A percentile compares a stretch with the other conserved stretches of the same genome.
Conservation (phyloP, 2,888 invertebrate species). For the Lithophane socia region DNA sequence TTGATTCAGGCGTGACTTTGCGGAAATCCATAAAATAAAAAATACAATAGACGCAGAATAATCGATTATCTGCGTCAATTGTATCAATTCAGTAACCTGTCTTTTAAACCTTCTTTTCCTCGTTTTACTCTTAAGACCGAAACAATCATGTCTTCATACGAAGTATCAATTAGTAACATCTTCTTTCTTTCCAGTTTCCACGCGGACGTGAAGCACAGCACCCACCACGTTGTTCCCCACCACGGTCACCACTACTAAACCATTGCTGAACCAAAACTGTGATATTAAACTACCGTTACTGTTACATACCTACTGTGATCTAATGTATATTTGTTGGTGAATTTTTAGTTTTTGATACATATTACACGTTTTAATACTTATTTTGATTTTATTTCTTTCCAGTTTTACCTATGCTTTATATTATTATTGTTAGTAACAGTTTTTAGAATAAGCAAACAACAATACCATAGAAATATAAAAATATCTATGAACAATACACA, state of each 20-base stretch:
- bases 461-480: no score
- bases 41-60: no score
- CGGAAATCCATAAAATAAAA: no score
- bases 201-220: conserved; percentile 84
- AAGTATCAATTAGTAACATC: no score
- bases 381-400: neutral
- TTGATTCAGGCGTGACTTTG: no score
- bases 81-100: neutral
- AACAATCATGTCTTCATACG: neutral
- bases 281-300: conserved; percentile 39
- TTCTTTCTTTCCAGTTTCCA: conserved; percentile 80
- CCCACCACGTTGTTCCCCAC: conserved; percentile 82
- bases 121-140: neutral
- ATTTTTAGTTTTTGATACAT: conserved; percentile 58
- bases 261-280: conserved; percentile 47
- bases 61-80: no score
- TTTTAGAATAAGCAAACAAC: neutral
- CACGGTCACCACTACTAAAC: conserved; percentile 72
- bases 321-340: conserved; percentile 49
- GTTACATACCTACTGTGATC: conserved; percentile 51
- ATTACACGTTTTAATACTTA: conserved; percentile 48
- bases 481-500: neutral
- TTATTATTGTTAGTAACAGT: no score
- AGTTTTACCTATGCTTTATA: neutral
- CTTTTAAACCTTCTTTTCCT: neutral